Evolutionary conservation across 2,888 invertebrate species (phyloP).

Genomic region (Drosophila gaucha): DNA sequence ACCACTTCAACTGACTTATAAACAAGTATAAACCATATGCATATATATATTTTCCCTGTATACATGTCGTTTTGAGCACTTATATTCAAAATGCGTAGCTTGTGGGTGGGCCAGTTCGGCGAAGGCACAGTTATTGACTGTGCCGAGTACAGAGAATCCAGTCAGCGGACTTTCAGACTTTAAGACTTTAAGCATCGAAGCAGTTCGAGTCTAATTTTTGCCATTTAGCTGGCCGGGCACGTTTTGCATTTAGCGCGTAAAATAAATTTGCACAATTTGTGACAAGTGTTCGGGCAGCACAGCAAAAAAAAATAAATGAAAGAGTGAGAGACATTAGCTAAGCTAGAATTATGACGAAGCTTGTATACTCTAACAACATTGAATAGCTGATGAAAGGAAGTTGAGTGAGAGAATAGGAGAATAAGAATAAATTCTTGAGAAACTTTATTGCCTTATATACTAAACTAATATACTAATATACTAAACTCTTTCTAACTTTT

Average conservation of each 20-base stretch:
- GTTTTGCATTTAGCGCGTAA: conserved; percentile 79
- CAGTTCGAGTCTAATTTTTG: conserved; percentile 61
- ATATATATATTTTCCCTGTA: conserved; percentile 10
- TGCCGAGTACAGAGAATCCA: conserved; percentile 12
- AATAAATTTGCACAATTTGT: conserved; percentile 80
- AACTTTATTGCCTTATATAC: too few relatives aligned
- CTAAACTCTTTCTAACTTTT: too few relatives aligned
- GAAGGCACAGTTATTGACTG: conserved; percentile 69
- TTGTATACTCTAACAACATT: neutral
- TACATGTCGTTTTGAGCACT: conserved; percentile 13
- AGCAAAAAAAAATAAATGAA: conserved; percentile 24
- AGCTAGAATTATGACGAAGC: neutral
- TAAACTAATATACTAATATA: too few relatives aligned
- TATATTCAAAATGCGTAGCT: conserved; percentile 48
- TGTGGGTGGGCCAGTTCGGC: conserved; percentile 68
- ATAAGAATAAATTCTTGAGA: too few relatives aligned
- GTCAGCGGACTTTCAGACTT: neutral
- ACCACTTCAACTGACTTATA: conserved; percentile 29
- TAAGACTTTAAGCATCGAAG: conserved; percentile 22
- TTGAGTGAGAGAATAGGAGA: too few relatives aligned
- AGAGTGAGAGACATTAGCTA: neutral
- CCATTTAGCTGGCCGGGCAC: conserved; percentile 76
- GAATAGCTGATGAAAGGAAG: neutral
- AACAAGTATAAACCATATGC: conserved; percentile 21
- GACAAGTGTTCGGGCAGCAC: conserved; percentile 69